These are phyloP conservation scores for Otolemur crassicaudatus DNA, from an alignment of 2,797 vertebrate genomes.

Conservation along the genomic window DNA sequence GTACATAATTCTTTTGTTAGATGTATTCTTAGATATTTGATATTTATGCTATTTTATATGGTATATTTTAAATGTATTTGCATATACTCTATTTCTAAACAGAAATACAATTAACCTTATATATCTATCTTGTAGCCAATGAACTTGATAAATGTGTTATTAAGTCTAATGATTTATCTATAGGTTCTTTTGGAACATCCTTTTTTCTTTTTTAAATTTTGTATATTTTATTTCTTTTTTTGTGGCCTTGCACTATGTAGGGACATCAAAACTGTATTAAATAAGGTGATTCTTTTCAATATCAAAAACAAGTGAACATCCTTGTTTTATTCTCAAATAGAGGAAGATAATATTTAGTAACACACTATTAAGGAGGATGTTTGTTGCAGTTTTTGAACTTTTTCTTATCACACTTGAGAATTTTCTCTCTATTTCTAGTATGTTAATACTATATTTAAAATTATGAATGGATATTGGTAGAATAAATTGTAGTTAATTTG, in stretches of 20 bases:
- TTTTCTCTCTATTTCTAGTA: not conserved
- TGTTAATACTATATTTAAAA: not conserved
- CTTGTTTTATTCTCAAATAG: not conserved
- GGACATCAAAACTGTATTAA: not conserved
- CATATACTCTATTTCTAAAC: not conserved
- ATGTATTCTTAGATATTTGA: slow-evolving; percentile 30
- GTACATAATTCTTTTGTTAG: not conserved
- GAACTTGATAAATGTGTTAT: not conserved
- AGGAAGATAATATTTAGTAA: not conserved
- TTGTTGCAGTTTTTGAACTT: not conserved
- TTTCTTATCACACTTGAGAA: not conserved
- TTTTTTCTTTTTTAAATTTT: not conserved
- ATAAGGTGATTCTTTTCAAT: not conserved
- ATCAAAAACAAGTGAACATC: not conserved
- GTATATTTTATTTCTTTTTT: not conserved
- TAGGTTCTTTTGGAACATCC: not conserved
- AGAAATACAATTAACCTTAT: not conserved
- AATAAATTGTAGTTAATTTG: not conserved
- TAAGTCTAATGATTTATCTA: not conserved
- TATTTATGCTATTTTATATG: not conserved
- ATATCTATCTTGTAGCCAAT: not conserved
- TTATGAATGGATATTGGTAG: not conserved
- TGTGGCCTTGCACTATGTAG: not conserved
- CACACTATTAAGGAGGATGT: not conserved
- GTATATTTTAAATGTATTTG: not conserved